These are phyloP conservation scores for Emys orbicularis DNA, from an alignment of 2,797 vertebrate genomes.

Conservation along the genomic window DNA sequence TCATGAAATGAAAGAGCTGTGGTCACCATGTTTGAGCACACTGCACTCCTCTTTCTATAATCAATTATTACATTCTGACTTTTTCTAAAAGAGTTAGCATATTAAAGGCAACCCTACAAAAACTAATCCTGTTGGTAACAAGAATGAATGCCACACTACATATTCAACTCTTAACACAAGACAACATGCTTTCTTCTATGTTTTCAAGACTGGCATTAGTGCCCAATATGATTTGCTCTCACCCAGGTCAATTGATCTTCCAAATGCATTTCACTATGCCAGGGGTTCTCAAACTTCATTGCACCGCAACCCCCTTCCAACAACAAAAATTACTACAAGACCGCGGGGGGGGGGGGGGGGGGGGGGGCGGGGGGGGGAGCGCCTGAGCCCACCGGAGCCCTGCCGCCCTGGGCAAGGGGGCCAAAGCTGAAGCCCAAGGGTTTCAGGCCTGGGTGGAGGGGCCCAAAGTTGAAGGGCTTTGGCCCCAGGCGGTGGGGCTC, in stretches of 20 bases:
- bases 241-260: background rate
- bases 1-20: background rate
- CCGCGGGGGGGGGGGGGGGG: no score
- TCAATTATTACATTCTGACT: background rate
- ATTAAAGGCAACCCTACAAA: background rate
- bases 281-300: no score
- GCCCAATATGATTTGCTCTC: background rate
- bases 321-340: no score
- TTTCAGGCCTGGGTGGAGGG: no score
- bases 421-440: no score
- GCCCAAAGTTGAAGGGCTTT: no score
- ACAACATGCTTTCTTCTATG: background rate
- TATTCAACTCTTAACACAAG: background rate
- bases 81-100: background rate
- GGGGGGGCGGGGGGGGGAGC: accelerated
- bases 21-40: background rate
- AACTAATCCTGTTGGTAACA: background rate
- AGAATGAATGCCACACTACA: background rate
- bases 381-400: no score
- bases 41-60: background rate
- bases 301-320: no score
- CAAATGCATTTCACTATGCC: background rate
- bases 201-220: background rate
- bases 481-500: no score
- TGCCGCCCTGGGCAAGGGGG: no score